Conservation (phyloP, 2,888 invertebrate species). For the Axea sp. region DNA sequence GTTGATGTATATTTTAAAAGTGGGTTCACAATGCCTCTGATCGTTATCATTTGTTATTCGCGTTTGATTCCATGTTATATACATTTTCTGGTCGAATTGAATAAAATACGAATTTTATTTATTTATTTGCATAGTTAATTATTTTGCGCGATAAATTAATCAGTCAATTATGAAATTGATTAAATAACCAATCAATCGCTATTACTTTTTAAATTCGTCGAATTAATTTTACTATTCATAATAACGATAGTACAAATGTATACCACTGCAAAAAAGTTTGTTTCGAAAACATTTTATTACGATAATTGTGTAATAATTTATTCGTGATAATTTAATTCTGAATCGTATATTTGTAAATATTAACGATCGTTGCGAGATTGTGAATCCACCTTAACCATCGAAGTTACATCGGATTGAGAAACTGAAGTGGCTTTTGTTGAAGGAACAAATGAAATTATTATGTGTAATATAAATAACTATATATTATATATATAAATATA, state of each 20-base stretch:
- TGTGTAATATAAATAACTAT: slow-evolving; percentile 73
- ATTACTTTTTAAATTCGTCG: too few species aligned
- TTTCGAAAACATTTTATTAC: slow-evolving; percentile 32
- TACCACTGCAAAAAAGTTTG: not conserved
- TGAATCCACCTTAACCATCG: slow-evolving; percentile 53
- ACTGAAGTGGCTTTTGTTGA: slow-evolving; percentile 66
- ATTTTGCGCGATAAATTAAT: not conserved
- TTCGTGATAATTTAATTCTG: slow-evolving; percentile 9
- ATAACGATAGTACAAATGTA: slow-evolving; percentile 48
- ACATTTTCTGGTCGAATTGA: not conserved
- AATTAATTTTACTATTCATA: too few species aligned
- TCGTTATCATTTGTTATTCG: slow-evolving; percentile 18
- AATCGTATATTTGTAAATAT: slow-evolving; percentile 14
- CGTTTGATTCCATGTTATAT: too few species aligned
- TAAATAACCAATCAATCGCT: too few species aligned
- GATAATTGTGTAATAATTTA: not conserved
- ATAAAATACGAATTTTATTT: slow-evolving; percentile 5
- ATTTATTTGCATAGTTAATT: too few species aligned
- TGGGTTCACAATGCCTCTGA: slow-evolving; percentile 52
- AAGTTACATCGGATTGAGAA: slow-evolving; percentile 60
- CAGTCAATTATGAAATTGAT: not conserved
- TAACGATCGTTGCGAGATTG: slow-evolving; percentile 41
- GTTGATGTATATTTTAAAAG: slow-evolving; percentile 43
- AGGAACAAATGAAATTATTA: slow-evolving; percentile 75
- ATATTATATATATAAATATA: slow-evolving; percentile 74